Percentiles rank a stretch among this genome's conserved stretches.
Evolutionary conservation across 2,113 vertebrate genomes (phyloP).

Genomic region (Dicerorhinus sumatrensis): DNA sequence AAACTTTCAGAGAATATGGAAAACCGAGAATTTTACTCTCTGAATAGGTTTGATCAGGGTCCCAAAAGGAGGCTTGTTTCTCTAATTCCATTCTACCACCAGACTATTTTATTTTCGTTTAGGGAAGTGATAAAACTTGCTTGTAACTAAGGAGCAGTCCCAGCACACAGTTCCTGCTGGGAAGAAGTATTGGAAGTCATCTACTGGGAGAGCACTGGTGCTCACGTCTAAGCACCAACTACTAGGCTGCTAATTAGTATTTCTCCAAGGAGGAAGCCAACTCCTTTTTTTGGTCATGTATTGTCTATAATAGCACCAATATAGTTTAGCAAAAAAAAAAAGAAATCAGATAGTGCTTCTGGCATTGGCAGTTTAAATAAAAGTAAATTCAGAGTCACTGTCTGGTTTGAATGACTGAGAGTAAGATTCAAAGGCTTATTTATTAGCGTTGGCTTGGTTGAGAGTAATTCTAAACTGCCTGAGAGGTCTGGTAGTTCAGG

Average conservation of each 20-base stretch:
- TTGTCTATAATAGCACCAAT: not conserved
- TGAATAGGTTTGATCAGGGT: not conserved
- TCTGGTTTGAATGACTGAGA: not conserved
- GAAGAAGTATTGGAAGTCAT: not conserved
- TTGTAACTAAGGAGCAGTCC: constrained; percentile 64
- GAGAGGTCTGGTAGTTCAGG: not conserved
- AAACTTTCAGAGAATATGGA: not conserved
- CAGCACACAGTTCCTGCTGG: constrained; percentile 12
- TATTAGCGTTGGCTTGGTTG: constrained; percentile 25
- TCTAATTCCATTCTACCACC: constrained; percentile 50
- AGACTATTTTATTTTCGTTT: constrained; percentile 58
- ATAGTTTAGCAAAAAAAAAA: not conserved
- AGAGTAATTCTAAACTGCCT: not conserved
- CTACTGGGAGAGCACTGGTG: rapidly evolving
- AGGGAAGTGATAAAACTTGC: constrained; percentile 55
- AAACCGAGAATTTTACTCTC: not conserved
- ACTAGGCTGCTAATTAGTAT: not conserved
- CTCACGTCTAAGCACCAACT: not conserved
- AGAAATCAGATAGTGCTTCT: not conserved
- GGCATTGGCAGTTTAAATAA: not conserved
- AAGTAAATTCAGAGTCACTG: not conserved
- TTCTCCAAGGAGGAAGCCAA: constrained; percentile 23
- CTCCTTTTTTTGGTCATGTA: not conserved
- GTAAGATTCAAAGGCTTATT: not conserved
- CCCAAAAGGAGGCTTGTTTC: not conserved